Evolutionary conservation across 2,113 vertebrate species (phyloP), one percentile per base, ranked within the genome.

Genomic region (Bos javanicus): DNA sequence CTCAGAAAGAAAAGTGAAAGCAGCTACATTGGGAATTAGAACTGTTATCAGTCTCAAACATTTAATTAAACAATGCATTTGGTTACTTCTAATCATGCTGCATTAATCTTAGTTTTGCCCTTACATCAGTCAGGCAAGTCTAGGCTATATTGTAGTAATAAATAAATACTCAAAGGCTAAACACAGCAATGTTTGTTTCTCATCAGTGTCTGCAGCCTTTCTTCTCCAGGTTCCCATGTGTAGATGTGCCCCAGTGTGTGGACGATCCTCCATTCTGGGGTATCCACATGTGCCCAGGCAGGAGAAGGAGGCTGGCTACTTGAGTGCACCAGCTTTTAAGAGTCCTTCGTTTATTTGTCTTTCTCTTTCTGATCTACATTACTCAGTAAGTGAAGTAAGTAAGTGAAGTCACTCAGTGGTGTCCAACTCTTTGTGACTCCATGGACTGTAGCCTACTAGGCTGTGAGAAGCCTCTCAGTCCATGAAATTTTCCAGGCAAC

Each of bases 1-100:
- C 50, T 46, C 1, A 4, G 90, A 60, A 95, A 82, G 78, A 74
- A 83, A 97, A 92, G 33, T 93, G 52, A 97, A 94, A 85, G n/a
- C 67, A 97, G 23, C 57, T 91, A 85, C 57, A 86, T n/a, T 87
- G 81, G 88, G 88, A 97, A 98, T 97, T 97, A 95, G 81, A 96
- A 91, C 48, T 80, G 90, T 92, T 97, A 96, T 96, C 95, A 96
- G 92, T 12, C 33, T 59, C 64, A 83, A 96, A 90, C 85, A 96
- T 83, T 97, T 97, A 97, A 98, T 97, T 96, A 95, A 97, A 93
- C 19, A 97, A 95, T 95, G 39, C 7, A 52, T 90, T 94, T 88
- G 43, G 82, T 98, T 95, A 92, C 67, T 96, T 93, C 84, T 96
- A 97, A 97, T 97, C 88, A 93, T 67, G 76, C 48, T 91, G 60